Evolutionary conservation across 1,140 invertebrate species (phyloP), one percentile per base, ranked within the genome.

Genomic region (Manduca sexta): DNA sequence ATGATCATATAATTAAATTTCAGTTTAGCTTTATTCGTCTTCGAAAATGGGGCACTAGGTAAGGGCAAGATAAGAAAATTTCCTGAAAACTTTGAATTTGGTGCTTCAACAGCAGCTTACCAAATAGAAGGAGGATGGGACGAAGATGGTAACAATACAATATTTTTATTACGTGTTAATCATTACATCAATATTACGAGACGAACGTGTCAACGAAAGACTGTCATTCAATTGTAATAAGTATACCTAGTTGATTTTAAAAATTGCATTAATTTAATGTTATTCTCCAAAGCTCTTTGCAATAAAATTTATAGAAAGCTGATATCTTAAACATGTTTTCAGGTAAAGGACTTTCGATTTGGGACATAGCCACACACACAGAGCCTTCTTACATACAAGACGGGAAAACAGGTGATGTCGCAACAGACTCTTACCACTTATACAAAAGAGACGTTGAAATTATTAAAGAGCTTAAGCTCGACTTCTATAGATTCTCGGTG

Each of bases 401-500:
- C 60, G 47, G 69, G 8, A 75, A 69, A 1, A 91, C 79, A 46
- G 90, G 84, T 15, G 75, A 81, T 38, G 48, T 75, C 1, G 70
- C 77, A 8, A 69, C 66, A 2, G 68, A 84, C 44, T 82, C 77
- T 3, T 82, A 74, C 45, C 46, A 76, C 31, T 46, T 56, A 1
- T 87, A 82, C 70, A 74, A 80, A 21, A 68, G 69, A 14, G 87
- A 88, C 54, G 69, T 88, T 0, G 61, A 86, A 65, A 78, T 87
- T 56, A 69, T 83, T 3, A 74, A 64, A 45, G 78, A 88, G 21
- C 50, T 88, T 10, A 77, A 80, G 18, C 69, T 89, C 0, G 66
- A 86, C 40, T 80, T 87, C 35, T 92, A 92, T 60, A 76, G 91
- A n/a, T 92, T 92, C 71, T 92, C 91, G 0, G 68, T 92, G 21